Evolutionary conservation across 1,140 invertebrate species (phyloP).

Genomic region (Bombus pascuorum): DNA sequence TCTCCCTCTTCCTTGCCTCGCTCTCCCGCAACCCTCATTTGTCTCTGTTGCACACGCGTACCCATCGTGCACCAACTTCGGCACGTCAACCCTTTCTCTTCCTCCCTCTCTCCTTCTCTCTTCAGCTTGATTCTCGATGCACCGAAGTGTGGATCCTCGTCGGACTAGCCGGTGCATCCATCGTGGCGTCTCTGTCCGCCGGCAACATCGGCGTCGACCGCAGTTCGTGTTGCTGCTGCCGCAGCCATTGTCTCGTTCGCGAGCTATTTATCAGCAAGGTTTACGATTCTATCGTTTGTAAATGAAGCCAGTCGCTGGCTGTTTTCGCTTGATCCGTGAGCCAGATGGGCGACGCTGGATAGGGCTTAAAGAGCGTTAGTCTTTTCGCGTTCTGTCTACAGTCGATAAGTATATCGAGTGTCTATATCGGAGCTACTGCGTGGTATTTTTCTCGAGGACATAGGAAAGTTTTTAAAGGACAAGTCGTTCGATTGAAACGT

Average conservation of each 20-base stretch:
- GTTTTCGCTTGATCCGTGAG: neutral
- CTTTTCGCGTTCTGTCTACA: too few relatives aligned
- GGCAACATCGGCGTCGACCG: constrained; percentile 22
- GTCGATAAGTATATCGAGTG: too few relatives aligned
- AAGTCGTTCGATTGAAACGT: neutral
- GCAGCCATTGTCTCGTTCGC: constrained; percentile 37
- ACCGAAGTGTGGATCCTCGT: constrained; percentile 29
- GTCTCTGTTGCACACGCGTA: constrained; percentile 14
- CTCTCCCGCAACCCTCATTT: neutral
- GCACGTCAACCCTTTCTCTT: neutral
- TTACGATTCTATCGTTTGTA: constrained; percentile 43
- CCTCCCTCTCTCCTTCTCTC: neutral
- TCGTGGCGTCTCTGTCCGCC: constrained; percentile 23
- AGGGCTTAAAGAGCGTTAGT: too few relatives aligned
- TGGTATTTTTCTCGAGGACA: neutral
- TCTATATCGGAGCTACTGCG: too few relatives aligned
- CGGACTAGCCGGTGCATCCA: constrained; percentile 23
- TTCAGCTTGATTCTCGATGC: neutral
- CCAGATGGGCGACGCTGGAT: too few relatives aligned
- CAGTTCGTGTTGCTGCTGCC: neutral
- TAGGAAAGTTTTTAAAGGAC: neutral
- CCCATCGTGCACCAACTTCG: neutral
- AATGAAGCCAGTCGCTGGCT: constrained; percentile 14
- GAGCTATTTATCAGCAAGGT: constrained; percentile 29
- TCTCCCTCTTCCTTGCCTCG: neutral